Evolutionary conservation across 2,797 vertebrate species (phyloP).

Genomic region (Coreius guichenoti): DNA sequence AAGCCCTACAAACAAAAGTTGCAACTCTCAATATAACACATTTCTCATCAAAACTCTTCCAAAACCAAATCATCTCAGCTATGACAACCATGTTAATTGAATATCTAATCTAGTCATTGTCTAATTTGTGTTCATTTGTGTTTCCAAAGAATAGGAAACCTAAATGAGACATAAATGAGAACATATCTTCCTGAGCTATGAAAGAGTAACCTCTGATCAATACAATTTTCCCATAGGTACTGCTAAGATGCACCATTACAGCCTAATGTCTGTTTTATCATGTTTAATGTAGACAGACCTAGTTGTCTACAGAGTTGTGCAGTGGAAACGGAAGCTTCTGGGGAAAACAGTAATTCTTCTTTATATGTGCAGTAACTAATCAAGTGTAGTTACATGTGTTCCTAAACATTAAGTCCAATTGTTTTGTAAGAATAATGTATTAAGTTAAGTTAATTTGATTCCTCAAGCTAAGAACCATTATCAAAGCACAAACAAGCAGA

Average conservation of each 20-base stretch:
- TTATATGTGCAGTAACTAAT: too few species aligned
- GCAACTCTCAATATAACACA: background rate
- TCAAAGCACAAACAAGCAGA: too few species aligned
- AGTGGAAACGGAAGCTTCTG: background rate
- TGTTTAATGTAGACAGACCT: background rate
- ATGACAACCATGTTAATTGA: background rate
- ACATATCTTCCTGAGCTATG: background rate
- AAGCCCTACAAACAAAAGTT: background rate
- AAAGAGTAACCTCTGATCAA: background rate
- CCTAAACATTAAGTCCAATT: too few species aligned
- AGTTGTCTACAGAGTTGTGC: background rate
- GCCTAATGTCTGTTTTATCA: background rate
- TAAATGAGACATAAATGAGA: slow-evolving; percentile 1
- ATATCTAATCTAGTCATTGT: background rate
- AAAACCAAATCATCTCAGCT: background rate
- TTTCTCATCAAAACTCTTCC: background rate
- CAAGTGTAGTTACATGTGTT: too few species aligned
- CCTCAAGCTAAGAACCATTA: too few species aligned
- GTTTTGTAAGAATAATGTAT: too few species aligned
- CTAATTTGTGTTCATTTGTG: background rate
- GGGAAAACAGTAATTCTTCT: too few species aligned
- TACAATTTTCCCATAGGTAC: background rate
- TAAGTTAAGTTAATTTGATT: too few species aligned
- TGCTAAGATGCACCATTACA: background rate
- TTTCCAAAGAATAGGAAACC: background rate